Evolutionary conservation across 2,888 invertebrate species (phyloP), one percentile per base, ranked within the genome.

Genomic region (Thecocarcelia acutangulata): DNA sequence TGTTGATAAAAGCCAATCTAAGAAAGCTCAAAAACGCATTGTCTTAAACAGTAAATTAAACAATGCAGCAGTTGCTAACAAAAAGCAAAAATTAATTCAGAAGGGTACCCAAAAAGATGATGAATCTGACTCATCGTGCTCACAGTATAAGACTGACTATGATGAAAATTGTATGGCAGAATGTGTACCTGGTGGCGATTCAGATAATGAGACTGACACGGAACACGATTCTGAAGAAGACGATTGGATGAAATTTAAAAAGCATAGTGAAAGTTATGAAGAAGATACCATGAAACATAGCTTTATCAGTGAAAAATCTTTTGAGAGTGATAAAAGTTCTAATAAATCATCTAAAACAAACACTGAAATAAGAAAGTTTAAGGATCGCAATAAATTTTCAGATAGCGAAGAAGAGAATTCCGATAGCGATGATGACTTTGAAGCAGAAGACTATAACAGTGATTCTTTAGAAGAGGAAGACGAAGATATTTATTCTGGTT

Each of bases 401-500:
- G 54, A 40, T n/a, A 63, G 24, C 15, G 54, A 61, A 15, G 33
- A 21, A 1, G 74, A 76, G 2, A 63, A 40, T 37, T 68, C 12
- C 12, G 24, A 80, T 40, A 50, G 52, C 11, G 56, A 70, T 15
- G 42, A 69, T 42, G 70, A 68, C 3, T 48, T 40, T 19, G 63
- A 33, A 8, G 8, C 33, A 33, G 33, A 74, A 12, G 48, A 66
- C 37, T 56, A 48, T 24, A 46, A 21, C 48, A 28, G 13, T 19
- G 21, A 63, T 24, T 37, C 54, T 3, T 63, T 54, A 15, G 70
- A 66, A 17, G 77, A 83, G 1, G 75, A 77, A 9, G 48, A 58
- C 1, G 81, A 74, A 37, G 44, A 28, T n/a, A n/a, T n/a, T 21
- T 83, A 82, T 37, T 72, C 74, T 1, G 70, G 77, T 21, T 82